These are phyloP conservation scores for Crenuchus spilurus DNA, from an alignment of 2,797 vertebrate genomes.

Conservation along the genomic window DNA sequence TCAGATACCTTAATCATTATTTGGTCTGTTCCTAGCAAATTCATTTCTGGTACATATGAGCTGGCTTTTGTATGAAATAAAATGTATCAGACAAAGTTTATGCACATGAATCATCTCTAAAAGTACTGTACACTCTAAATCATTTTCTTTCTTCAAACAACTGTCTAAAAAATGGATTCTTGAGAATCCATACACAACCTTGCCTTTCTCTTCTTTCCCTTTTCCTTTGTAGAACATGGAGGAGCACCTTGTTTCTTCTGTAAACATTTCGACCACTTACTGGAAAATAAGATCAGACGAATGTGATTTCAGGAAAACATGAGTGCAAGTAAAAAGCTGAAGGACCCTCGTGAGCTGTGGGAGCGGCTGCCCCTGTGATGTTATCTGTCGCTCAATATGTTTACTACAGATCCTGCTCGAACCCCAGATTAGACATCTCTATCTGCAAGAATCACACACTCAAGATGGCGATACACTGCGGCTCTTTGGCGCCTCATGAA, in stretches of 20 bases:
- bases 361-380: constrained; percentile 37
- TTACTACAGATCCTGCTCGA: constrained; percentile 33
- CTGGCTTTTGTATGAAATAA: not conserved
- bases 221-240: not conserved
- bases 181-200: not conserved
- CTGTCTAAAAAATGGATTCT: not conserved
- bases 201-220: not conserved
- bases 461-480: constrained; percentile 38
- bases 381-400: constrained; percentile 51
- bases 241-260: too few relatives aligned
- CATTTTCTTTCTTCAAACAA: not conserved
- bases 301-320: constrained; percentile 10
- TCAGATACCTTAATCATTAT: too few relatives aligned
- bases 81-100: not conserved
- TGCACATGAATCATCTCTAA: not conserved
- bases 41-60: too few relatives aligned
- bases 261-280: not conserved
- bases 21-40: too few relatives aligned
- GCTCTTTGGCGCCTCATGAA: constrained; percentile 30
- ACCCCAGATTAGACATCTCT: constrained; percentile 49
- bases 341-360: constrained; percentile 35
- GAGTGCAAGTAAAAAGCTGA: constrained; percentile 1
- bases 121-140: not conserved
- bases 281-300: constrained; percentile 18
- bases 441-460: constrained; percentile 38